Percentiles rank a stretch among this genome's conserved stretches.
Conservation (phyloP, 2,797 vertebrate genomes). For the Varecia variegata region DNA sequence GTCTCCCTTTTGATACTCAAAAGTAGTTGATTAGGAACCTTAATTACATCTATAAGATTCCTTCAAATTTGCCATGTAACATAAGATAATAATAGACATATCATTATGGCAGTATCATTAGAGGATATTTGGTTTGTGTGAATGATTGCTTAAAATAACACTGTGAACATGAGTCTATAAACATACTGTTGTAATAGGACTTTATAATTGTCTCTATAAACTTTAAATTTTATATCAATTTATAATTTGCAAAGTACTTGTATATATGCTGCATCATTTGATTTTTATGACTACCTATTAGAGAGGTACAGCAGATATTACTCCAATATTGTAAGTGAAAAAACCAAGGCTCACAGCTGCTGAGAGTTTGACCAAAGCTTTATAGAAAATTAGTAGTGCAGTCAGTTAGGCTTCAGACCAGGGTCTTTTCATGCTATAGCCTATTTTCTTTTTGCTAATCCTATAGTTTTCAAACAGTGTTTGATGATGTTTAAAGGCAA, state of each 20-base stretch:
- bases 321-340: background rate
- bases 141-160: background rate
- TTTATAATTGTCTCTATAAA: background rate
- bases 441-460: background rate
- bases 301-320: background rate
- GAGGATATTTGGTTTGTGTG: background rate
- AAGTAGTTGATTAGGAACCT: background rate
- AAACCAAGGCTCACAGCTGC: background rate
- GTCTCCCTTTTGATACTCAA: background rate
- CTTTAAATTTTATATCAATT: background rate
- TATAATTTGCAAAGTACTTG: slow-evolving; percentile 1
- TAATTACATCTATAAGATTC: background rate
- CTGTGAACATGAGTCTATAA: background rate
- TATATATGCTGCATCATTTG: background rate
- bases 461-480: background rate
- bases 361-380: background rate
- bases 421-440: background rate
- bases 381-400: background rate
- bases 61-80: background rate
- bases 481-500: background rate
- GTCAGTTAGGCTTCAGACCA: background rate
- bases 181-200: background rate
- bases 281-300: slow-evolving; percentile 9
- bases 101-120: background rate
- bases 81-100: background rate